These are phyloP conservation scores for Thaleichthys pacificus DNA, from an alignment of 2,797 vertebrate genomes.

Conservation along the genomic window DNA sequence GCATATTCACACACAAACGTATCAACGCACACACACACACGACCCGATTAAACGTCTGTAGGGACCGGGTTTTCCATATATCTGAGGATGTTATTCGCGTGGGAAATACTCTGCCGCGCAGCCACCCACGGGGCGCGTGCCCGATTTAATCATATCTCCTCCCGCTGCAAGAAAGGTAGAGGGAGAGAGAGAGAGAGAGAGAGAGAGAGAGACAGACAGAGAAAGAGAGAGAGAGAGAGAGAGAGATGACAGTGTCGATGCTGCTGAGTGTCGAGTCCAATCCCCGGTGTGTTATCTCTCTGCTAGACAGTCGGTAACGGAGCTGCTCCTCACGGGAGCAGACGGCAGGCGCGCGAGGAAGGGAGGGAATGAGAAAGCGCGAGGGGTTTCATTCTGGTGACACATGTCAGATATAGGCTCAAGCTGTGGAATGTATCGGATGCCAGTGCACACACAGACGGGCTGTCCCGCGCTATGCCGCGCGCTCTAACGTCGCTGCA, in stretches of 20 bases:
- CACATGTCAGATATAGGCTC: slow-evolving; percentile 54
- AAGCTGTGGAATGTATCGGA: slow-evolving; percentile 59
- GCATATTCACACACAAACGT: not conserved
- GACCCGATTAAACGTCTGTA: slow-evolving; percentile 14
- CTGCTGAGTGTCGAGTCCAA: slow-evolving; percentile 36
- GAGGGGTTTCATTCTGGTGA: slow-evolving; percentile 25
- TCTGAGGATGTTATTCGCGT: slow-evolving; percentile 47
- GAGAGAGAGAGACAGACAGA: slow-evolving; percentile 23
- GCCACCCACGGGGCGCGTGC: slow-evolving; percentile 66
- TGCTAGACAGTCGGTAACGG: slow-evolving; percentile 50
- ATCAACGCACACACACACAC: not conserved
- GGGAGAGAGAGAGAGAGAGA: slow-evolving; percentile 23
- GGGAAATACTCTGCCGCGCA: slow-evolving; percentile 60
- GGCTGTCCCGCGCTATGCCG: slow-evolving; percentile 41
- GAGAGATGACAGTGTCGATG: slow-evolving; percentile 23
- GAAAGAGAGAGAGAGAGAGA: slow-evolving; percentile 9
- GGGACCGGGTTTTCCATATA: slow-evolving; percentile 20
- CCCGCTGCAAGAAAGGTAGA: slow-evolving; percentile 18
- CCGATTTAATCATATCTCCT: slow-evolving; percentile 55
- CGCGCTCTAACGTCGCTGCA: slow-evolving; percentile 33
- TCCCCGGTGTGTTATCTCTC: slow-evolving; percentile 45
- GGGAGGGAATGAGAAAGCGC: slow-evolving; percentile 10
- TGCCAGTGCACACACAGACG: slow-evolving; percentile 44
- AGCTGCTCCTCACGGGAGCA: slow-evolving; percentile 42
- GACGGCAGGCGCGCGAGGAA: slow-evolving; percentile 26